A percentile compares a stretch with the other conserved stretches of the same genome.
These are phyloP conservation scores for Ficedula albicollis DNA, from an alignment of 2,797 vertebrate species.

Conservation along the genomic window DNA sequence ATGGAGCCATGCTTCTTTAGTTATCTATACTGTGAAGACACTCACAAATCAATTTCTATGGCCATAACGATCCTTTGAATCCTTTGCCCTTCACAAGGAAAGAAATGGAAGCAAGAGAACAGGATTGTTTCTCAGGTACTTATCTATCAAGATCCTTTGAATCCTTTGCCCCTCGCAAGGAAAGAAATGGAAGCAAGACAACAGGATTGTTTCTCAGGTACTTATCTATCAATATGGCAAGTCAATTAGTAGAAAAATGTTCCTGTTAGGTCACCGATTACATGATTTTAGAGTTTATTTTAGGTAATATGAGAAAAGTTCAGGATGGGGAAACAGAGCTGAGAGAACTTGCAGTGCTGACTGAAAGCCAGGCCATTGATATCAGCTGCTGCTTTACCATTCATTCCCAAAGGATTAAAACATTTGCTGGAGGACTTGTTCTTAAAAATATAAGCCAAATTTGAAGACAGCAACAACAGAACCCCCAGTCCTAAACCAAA, in stretches of 20 bases:
- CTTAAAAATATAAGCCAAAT: not conserved
- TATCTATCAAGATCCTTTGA: not conserved
- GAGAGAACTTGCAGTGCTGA: not conserved
- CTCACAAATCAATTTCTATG: not conserved
- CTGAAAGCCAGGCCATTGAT: not conserved
- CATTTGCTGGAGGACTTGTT: not conserved
- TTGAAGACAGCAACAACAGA: not conserved
- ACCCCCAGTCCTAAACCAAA: not conserved
- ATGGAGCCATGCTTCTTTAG: not conserved
- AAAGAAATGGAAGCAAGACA: not conserved
- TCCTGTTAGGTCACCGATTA: not conserved
- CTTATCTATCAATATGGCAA: not conserved
- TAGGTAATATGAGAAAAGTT: not conserved
- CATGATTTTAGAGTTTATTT: not conserved
- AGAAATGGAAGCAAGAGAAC: too few relatives aligned
- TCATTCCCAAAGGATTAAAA: not conserved
- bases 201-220: not conserved
- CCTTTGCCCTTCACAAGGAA: too few relatives aligned
- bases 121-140: too few relatives aligned
- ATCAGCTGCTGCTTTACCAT: not conserved
- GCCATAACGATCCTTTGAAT: too few relatives aligned
- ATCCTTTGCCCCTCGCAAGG: not conserved
- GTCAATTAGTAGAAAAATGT: not conserved
- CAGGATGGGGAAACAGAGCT: not conserved
- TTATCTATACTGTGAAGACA: not conserved